phyloP scores from a whole-genome alignment of 1,140 invertebrate genomes.

The Cydia pomonella region DNA sequence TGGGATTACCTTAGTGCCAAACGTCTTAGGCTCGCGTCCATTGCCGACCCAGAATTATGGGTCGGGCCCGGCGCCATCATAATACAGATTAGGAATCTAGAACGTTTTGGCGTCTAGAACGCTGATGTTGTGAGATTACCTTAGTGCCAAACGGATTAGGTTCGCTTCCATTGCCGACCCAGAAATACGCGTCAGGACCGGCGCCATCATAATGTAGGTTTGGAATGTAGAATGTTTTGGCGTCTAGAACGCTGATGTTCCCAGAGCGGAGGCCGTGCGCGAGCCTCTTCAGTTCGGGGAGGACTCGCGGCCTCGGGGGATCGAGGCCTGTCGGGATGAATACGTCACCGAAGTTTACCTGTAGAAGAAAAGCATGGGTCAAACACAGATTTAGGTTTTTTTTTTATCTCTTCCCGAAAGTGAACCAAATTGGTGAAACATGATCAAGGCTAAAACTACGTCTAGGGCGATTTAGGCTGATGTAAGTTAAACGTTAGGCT shows the following conservation, averaged over 20 bases:
- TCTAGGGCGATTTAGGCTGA: too few species aligned
- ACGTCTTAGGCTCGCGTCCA: constrained; percentile 83
- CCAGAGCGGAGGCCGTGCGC: constrained; percentile 94
- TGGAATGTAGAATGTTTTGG: constrained; percentile 95
- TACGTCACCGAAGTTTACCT: constrained; percentile 94
- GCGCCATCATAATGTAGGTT: constrained; percentile 95
- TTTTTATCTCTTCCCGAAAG: too few species aligned
- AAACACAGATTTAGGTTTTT: neutral
- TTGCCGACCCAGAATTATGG: constrained; percentile 97
- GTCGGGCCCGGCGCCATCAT: constrained; percentile 93
- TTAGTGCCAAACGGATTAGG: constrained; percentile 92
- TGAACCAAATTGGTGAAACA: too few species aligned
- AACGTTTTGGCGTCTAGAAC: constrained; percentile 96
- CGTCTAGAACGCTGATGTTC: constrained; percentile 94
- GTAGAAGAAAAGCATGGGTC: constrained; percentile 38
- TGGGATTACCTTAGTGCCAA: constrained; percentile 89
- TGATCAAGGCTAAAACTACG: too few species aligned
- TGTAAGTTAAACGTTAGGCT: too few species aligned
- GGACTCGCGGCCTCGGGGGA: constrained; percentile 86
- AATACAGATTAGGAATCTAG: constrained; percentile 95
- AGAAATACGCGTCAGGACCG: constrained; percentile 95
- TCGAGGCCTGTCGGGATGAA: constrained; percentile 88
- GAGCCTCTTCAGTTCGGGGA: constrained; percentile 92
- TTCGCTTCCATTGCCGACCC: constrained; percentile 92
- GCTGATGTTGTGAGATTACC: constrained; percentile 87